Conservation (phyloP, 1,140 invertebrate genomes). For the Episyrphus balteatus region DNA sequence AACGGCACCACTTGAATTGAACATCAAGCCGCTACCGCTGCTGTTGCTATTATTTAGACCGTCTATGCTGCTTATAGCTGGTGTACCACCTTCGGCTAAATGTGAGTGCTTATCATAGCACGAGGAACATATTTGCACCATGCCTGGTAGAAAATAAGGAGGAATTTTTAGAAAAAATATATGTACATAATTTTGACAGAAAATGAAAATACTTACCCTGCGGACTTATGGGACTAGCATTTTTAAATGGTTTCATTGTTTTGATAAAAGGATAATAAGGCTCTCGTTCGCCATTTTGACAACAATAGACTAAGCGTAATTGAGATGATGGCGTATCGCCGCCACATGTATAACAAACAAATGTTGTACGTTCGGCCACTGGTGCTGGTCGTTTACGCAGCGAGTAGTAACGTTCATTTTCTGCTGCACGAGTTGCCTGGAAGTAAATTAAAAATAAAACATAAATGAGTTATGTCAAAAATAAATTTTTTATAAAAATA, state of each 20-base stretch:
- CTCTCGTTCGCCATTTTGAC: slow-evolving; percentile 70
- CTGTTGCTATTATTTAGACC: slow-evolving; percentile 2
- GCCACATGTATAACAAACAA: slow-evolving; percentile 83
- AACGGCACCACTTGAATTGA: slow-evolving; percentile 8
- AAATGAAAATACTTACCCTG: slow-evolving; percentile 42
- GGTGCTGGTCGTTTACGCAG: slow-evolving; percentile 60
- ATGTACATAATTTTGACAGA: slow-evolving; percentile 10
- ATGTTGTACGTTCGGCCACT: slow-evolving; percentile 55
- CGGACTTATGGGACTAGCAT: slow-evolving; percentile 72
- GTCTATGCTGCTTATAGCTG: slow-evolving; percentile 1
- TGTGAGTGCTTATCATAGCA: slow-evolving; percentile 44
- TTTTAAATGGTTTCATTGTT: slow-evolving; percentile 60
- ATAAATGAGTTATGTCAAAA: not conserved
- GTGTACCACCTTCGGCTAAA: slow-evolving; percentile 24
- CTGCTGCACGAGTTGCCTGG: slow-evolving; percentile 56
- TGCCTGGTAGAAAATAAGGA: slow-evolving; percentile 39
- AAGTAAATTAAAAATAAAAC: slow-evolving; percentile 19
- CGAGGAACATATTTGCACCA: slow-evolving; percentile 73
- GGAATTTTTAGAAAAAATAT: too few relatives aligned
- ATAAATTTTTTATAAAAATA: too few relatives aligned
- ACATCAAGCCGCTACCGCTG: slow-evolving; percentile 1
- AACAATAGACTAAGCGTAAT: slow-evolving; percentile 71
- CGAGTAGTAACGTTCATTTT: slow-evolving; percentile 65
- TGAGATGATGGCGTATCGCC: slow-evolving; percentile 62
- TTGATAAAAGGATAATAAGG: slow-evolving; percentile 81